Evolutionary conservation across 2,888 invertebrate species (phyloP), one percentile per base, ranked within the genome.

Genomic region (Hydroisotoma schaefferi): DNA sequence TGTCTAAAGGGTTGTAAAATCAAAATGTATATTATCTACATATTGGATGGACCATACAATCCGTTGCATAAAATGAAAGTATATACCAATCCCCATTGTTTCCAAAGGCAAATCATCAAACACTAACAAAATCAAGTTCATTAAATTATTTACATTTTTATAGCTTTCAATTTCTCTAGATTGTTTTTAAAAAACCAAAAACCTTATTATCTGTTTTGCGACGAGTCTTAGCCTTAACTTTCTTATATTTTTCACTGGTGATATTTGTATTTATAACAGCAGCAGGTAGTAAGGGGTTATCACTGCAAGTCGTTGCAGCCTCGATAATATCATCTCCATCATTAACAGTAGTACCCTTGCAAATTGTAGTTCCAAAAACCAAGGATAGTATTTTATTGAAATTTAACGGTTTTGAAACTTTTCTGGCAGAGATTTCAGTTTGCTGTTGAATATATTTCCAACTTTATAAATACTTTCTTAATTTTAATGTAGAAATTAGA

Each of bases 81-180:
- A 15, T 18, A 49, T 57, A 58, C 57, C 55, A 57, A 25, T 12
- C 53, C 47, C 2, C 48, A 27, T 1, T 23, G n/a, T 10, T 27
- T 40, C 61, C 55, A 61, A 23, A 57, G 49, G 33, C 57, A 57
- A 38, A 55, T 49, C 12, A 46, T 20, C 15, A 28, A 26, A 28
- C 61, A 61, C 48, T 57, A 20, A 4, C 2, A 22, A 37, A 4
- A 12, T 10, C 20, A 28, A 15, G 27, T 33, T 18, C 37, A 12
- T 12, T 44, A 44, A 25, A 40, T 8, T 18, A 20, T 23, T 15
- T 2, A 20, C 8, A 25, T 53, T 40, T 8, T 27, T 20, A 6
- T 43, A 25, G 2, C 15, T 54, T 38, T 4, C 23, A 10, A 46
- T 25, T 43, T 43, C 18, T 43, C 6, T 12, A 12, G 22, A 43